Evolutionary conservation across 2,113 vertebrate genomes (phyloP), one percentile per base, ranked within the genome.

Genomic region (Cyrtonyx montezumae): DNA sequence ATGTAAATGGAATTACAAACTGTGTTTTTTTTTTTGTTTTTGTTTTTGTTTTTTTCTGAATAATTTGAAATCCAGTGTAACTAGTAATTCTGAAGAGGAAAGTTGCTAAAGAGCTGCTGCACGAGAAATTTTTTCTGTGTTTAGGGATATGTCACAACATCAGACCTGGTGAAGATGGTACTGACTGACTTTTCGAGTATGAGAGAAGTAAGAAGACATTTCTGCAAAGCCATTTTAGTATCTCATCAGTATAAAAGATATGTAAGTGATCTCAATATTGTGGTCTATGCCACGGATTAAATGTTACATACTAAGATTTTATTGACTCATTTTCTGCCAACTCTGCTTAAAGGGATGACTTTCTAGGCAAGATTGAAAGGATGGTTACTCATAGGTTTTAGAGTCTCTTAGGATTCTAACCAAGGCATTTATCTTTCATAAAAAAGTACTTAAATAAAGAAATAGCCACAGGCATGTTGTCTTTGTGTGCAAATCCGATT

Each of bases 231-330:
- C 79, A 13, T 80, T 81, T 73, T 84, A 84, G 51, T 67, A 94
- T 86, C 68, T 80, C 37, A 56, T 86, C 43, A 73, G 56, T 48
- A 83, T 78, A 37, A 73, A 95, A 83, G 26, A 43, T 20, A 17
- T 81, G 17, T 70, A 93, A 88, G 65, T 81, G 61, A 78, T 81
- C 51, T 91, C 61, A 78, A 43, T 81, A 83, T 23, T 71, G 55
- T 43, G 42, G 63, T 88, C 73, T 82, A 45, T 45, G 22, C 22
- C 62, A 90, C 75, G 74, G 90, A 95, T 94, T 92, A 95, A 89
- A 93, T 96, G 82, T 90, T 87, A 88, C 42, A 66, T 67, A 70
- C 34, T 80, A 88, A 84, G 68, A 81, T 83, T 95, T 93, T 95
- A 93, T 96, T 91, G 85, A 91, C 83, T 68, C 8, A 0, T 67